phyloP scores from a whole-genome alignment of 2,113 vertebrate genomes.

The Podilymbus podiceps region DNA sequence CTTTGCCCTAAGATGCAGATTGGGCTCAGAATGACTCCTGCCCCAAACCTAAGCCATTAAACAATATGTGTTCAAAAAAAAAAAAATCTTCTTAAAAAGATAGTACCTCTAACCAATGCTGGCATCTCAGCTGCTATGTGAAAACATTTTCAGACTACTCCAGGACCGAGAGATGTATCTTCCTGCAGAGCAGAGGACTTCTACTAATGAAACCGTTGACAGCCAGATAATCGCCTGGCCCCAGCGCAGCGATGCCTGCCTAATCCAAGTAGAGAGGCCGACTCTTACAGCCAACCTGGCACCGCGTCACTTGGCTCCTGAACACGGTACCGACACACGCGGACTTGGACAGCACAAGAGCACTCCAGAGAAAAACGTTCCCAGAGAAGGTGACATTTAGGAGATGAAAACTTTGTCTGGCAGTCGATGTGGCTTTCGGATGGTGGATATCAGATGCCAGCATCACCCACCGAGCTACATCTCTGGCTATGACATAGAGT shows the following conservation, averaged over 20 bases:
- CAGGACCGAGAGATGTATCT: not conserved
- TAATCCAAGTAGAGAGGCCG: not conserved
- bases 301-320: not conserved
- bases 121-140: not conserved
- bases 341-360: not conserved
- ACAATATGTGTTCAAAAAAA: not conserved
- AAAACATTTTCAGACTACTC: not conserved
- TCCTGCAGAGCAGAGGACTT: accelerated
- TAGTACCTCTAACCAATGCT: not conserved
- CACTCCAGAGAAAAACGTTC: not conserved
- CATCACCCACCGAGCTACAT: not conserved
- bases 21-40: not conserved
- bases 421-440: not conserved
- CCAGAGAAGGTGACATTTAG: not conserved
- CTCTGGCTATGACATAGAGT: not conserved
- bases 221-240: constrained; percentile 12
- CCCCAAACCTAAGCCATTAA: not conserved
- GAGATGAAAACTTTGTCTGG: not conserved
- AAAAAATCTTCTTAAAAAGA: not conserved
- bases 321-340: accelerated
- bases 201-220: not conserved
- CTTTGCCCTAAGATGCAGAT: not conserved
- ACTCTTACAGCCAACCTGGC: constrained; percentile 19
- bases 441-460: not conserved
- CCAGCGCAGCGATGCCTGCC: not conserved